These are phyloP conservation scores for Drosophila paulistorum DNA, from an alignment of 1,140 invertebrate species.

Conservation along the genomic window DNA sequence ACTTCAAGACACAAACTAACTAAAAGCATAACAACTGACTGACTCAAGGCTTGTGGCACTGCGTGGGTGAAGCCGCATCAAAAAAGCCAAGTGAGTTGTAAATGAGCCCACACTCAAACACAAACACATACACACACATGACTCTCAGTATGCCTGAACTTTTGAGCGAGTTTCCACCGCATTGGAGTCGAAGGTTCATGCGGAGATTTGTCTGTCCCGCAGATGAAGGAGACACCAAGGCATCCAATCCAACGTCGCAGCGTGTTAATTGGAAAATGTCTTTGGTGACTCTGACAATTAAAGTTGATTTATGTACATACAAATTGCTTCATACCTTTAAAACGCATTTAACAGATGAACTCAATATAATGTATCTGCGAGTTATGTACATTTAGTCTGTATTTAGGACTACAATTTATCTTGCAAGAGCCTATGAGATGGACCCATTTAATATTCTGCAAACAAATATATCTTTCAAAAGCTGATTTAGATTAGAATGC, in stretches of 20 bases:
- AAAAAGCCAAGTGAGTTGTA: conserved; percentile 49
- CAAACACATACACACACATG: conserved; percentile 29
- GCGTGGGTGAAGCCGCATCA: conserved; percentile 45
- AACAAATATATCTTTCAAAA: too few relatives aligned
- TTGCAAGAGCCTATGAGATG: too few relatives aligned
- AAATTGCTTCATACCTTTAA: conserved; percentile 3
- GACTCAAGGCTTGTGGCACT: conserved; percentile 1
- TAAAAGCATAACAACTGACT: neutral
- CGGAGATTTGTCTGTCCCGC: conserved; percentile 56
- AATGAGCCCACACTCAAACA: conserved; percentile 50
- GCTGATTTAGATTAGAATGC: too few relatives aligned
- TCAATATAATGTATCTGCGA: too few relatives aligned
- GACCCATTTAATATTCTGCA: too few relatives aligned
- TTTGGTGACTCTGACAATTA: conserved; percentile 66
- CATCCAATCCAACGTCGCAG: conserved; percentile 25
- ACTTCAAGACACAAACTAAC: conserved; percentile 53
- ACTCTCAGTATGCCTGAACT: neutral
- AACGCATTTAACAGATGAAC: neutral
- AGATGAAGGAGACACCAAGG: conserved; percentile 52
- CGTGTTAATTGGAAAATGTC: conserved; percentile 74
- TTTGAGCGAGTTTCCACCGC: conserved; percentile 16
- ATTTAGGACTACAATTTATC: too few relatives aligned
- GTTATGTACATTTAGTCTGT: too few relatives aligned
- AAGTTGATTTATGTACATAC: conserved; percentile 46
- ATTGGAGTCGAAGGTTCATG: conserved; percentile 55